A percentile compares a stretch with the other conserved stretches of the same genome.
Conservation (phyloP, 2,797 vertebrate species). For the Lacerta viridis region DNA sequence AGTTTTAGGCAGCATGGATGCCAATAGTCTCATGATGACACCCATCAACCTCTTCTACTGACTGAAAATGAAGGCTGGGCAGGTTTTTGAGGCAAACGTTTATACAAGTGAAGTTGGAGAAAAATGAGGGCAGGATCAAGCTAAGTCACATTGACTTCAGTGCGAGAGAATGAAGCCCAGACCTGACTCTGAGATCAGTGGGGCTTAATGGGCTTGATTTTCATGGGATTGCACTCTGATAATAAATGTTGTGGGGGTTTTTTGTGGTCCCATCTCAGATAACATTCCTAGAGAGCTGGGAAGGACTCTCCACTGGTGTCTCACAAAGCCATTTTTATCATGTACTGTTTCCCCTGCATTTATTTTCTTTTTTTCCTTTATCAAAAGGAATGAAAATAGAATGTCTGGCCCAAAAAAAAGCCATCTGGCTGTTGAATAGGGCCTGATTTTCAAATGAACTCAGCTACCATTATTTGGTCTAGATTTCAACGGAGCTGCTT, state of each 20-base stretch:
- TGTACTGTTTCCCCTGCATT: not conserved
- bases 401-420: constrained; percentile 31
- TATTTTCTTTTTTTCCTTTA: not conserved
- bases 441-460: constrained; percentile 43
- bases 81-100: not conserved
- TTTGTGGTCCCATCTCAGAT: not conserved
- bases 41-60: too few species aligned
- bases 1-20: not conserved
- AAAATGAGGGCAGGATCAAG: not conserved
- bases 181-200: not conserved
- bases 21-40: not conserved
- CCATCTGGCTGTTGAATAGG: constrained; percentile 50
- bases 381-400: constrained; percentile 15
- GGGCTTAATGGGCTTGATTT: not conserved
- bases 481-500: constrained; percentile 37
- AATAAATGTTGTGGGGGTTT: not conserved
- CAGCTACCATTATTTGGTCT: constrained; percentile 39
- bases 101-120: not conserved
- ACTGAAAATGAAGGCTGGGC: not conserved
- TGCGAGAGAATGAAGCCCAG: not conserved
- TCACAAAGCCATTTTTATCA: constrained; percentile 19
- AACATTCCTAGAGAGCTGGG: constrained; percentile 19
- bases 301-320: not conserved
- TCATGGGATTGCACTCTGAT: not conserved
- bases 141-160: not conserved